phyloP scores from a whole-genome alignment of 2,797 vertebrate species.

The Hyperoplus lanceolatus region DNA sequence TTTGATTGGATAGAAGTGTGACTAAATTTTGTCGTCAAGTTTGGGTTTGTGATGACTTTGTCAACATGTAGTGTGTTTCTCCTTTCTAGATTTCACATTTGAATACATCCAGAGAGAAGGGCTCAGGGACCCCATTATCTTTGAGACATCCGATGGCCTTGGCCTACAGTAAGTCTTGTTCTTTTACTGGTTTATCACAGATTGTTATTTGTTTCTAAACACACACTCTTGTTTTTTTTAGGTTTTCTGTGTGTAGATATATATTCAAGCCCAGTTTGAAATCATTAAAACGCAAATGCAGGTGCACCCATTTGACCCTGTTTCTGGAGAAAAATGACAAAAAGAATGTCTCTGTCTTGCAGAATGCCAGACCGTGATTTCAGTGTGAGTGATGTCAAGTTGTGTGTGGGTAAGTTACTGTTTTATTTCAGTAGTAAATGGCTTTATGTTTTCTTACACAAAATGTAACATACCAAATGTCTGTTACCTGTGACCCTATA shows the following conservation, averaged over 20 bases:
- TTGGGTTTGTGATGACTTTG: not conserved
- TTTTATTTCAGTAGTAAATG: conserved; percentile 4
- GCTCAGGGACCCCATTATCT: conserved; percentile 94
- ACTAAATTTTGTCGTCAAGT: not conserved
- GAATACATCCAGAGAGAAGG: conserved; percentile 97
- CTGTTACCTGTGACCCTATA: not conserved
- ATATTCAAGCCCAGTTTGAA: not conserved
- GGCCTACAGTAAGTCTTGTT: conserved; percentile 91
- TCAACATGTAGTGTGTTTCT: conserved; percentile 3
- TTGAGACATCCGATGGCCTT: conserved; percentile 92
- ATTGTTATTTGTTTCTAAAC: not conserved
- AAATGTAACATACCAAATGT: not conserved
- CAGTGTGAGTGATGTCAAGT: conserved; percentile 95
- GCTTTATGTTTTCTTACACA: not conserved
- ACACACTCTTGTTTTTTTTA: not conserved
- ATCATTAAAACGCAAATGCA: not conserved
- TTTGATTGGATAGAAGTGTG: not conserved
- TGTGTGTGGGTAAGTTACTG: conserved; percentile 91
- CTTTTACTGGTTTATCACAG: not conserved
- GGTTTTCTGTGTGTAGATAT: not conserved
- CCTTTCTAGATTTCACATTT: conserved; percentile 93
- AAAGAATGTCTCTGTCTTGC: conserved; percentile 50
- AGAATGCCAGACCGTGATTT: conserved; percentile 96
- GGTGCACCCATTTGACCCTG: not conserved
- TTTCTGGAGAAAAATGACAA: not conserved